Evolutionary conservation across 2,113 vertebrate species (phyloP), one percentile per base, ranked within the genome.

Genomic region (Xenotilapia leptura): DNA sequence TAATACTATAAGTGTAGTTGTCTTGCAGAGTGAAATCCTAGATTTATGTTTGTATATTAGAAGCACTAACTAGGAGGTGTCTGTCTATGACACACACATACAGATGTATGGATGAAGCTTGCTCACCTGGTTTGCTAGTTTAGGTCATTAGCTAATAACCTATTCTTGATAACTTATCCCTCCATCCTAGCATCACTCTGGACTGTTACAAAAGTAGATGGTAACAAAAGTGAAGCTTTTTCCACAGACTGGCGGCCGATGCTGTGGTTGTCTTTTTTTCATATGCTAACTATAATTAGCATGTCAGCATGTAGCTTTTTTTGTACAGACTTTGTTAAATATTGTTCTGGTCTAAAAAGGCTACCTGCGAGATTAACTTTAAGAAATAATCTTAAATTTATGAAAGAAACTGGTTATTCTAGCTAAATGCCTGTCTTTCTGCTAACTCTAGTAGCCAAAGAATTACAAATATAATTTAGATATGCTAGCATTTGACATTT

Each of bases 391-490:
- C 21, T 45, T 73, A 73, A 17, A 73, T 73, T 15, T 45, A 73
- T 45, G 1, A 45, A 45, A 73, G 21, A 73, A 26, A 62, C 38
- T 23, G 7, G 5, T 9, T 4, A 70, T 42, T 42, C 33, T 70
- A 40, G 13, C 21, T 73, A 26, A 73, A 45, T 6, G 21, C 21
- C 8, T 45, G 38, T 40, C 62, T 40, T 68, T 70, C 6, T 5
- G 36, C 19, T 70, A 70, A 40, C 12, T 70, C n/a, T 23, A 42
- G 12, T 70, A 70, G 62, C 36, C n/a, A 21, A 14, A 40, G 7
- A 42, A 40, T 70, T 70, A 70, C 15, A 73, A 73, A 45, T 73
- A 40, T 7, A 14, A 45, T 73, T 73, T 70, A 42, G 65, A 45
- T 70, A 3, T 42, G n/a, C 2, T 14, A 23, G n/a, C 12, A 6